Evolutionary conservation across 2,113 vertebrate genomes (phyloP), one percentile per base, ranked within the genome.

Genomic region (Psittacara wagleri): DNA sequence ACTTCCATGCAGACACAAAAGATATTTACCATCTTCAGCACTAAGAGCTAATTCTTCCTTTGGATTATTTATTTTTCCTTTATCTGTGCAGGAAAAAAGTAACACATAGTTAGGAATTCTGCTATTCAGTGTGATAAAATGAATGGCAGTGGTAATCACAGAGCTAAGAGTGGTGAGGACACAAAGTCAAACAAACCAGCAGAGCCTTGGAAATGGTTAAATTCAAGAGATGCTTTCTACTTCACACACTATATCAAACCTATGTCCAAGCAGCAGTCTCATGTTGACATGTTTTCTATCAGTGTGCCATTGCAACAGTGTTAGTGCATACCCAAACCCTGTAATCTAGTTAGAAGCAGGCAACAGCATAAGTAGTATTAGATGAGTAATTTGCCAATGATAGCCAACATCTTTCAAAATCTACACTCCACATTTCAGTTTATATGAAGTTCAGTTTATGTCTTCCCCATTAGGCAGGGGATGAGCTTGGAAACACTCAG

Each of bases 1-100:
- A 54, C 5, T 95, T 76, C 94, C 97, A 98, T 96, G 97, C 95
- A 97, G 66, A 96, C 28, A 97, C 79, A 97, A 95, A 75, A 86
- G 33, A 97, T 98, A 97, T 97, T 98, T 98, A 99, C 98, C 98
- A 97, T 99, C 97, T 97, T 98, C 97, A 89, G 98, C 97, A 98
- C 98, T 99, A 97, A 95, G 96, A 81, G 98, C 96, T 91, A 98
- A 96, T 94, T 98, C 97, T 95, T 98, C 98, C 94, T 96, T 97
- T 90, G 95, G 94, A 84, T 91, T 97, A 90, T 92, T 96, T 96
- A 96, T 89, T 86, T 95, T 98, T 85, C 81, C 98, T 98, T 98
- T 97, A 97, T 98, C 98, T 98, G 98, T 98, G 95, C 93, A 97
- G 96, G 93, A 95, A 96, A 98, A 92, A 91, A 88, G 84, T 83